Percentiles rank a stretch among this genome's conserved stretches.
Conservation (phyloP, 2,888 invertebrate genomes). For the Maniola hyperantus region DNA sequence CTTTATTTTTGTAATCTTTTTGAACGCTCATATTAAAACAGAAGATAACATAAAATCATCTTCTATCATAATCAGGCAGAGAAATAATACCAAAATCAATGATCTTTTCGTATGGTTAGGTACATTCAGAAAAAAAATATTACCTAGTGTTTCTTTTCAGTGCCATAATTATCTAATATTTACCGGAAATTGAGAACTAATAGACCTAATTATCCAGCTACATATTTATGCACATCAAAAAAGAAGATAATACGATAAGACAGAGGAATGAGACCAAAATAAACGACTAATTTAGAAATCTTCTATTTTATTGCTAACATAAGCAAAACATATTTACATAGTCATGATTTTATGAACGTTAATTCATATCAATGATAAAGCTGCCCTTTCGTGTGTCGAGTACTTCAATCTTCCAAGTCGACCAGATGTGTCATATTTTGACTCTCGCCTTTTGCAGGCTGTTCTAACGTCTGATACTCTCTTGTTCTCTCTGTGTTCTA, state of each 20-base stretch:
- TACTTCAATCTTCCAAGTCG: conserved; percentile 1
- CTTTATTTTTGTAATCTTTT: too few species aligned
- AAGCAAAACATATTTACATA: conserved; percentile 1
- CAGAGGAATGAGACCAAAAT: not conserved
- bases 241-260: not conserved
- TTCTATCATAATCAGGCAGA: too few species aligned
- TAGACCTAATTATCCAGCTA: too few species aligned
- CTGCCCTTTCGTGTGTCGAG: conserved; percentile 6
- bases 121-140: too few species aligned
- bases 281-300: not conserved
- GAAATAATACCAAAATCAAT: too few species aligned
- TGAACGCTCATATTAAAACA: too few species aligned
- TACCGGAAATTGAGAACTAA: too few species aligned
- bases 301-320: conserved; percentile 1
- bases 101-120: too few species aligned
- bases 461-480: conserved; percentile 10
- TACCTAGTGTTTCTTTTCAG: too few species aligned
- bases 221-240: too few species aligned
- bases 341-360: conserved; percentile 4
- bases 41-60: too few species aligned
- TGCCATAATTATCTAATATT: too few species aligned
- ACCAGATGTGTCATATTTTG: conserved; percentile 15
- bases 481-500: not conserved
- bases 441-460: conserved; percentile 17
- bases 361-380: not conserved